Base-by-base conservation (phyloP, 2,888 invertebrate species). In the Eristalis intricaria region DNA sequence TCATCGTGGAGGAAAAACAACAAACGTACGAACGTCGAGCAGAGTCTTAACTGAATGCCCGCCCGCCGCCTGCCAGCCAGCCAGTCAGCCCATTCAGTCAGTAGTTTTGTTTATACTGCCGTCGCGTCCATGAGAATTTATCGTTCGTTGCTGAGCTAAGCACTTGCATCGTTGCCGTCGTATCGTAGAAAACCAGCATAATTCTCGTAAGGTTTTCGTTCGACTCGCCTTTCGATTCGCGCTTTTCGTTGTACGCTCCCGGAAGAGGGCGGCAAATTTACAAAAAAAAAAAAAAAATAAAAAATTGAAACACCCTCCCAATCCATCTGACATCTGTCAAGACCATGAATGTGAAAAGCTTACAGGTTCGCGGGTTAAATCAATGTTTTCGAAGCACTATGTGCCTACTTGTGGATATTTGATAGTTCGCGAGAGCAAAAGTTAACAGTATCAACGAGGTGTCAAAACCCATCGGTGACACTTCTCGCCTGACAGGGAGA, bases 101-200 rank as follows among this genome's bases (percentile, higher is more conserved):
- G 79, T 87, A 87, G 86, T 87, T 87, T 87, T 87, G 83, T 87
- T 87, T 87, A 87, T 87, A 78, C 86, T 87, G 86, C 58, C 86
- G 86, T 83, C 86, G 86, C 79, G 86, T 83, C 68, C 74, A 87
- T 75, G 83, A 84, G 86, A 79, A 86, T 86, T 82, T n/a, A 82
- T 82, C 74, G 85, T 86, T 82, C 74, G 85, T 86, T 86, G 82
- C 78, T 78, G 61, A 63, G 26, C 60, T 77, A 74, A 22, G 82
- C 68, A 68, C 70, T 78, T 77, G 82, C 58, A 82, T 77, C 65
- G 78, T 79, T 78, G 76, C 23, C 43, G 71, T 29, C 19, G 65
- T 60, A 50, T 50, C 50, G 50, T 50, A 38, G 50, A 19, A 50
- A 50, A 50, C 19, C 8, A 50, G 19, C 19, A 7, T 10, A 32